Evolutionary conservation across 2,888 invertebrate genomes (phyloP).

Genomic region (Chesias legatella): DNA sequence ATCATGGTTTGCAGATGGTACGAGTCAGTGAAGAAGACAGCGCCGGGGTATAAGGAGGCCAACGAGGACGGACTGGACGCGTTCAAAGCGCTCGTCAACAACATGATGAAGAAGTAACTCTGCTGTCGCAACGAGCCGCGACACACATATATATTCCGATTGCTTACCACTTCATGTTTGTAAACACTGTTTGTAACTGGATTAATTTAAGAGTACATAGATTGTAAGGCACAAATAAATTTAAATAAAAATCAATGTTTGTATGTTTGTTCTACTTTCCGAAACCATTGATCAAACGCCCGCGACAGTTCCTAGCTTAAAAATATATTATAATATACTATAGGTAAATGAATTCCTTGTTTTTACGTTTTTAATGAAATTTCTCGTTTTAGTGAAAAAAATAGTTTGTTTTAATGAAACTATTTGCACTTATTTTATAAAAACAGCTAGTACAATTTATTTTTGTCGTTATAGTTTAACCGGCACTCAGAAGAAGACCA

Average conservation of each 20-base stretch:
- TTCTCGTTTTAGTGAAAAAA: too few species aligned
- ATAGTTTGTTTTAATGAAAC: too few species aligned
- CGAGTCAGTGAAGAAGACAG: conserved; percentile 62
- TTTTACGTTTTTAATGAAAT: too few species aligned
- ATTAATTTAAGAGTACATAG: conserved; percentile 37
- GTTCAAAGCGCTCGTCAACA: conserved; percentile 73
- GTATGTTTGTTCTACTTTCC: conserved; percentile 7
- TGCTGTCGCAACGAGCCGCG: conserved; percentile 14
- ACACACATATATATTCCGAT: conserved; percentile 24
- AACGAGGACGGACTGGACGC: conserved; percentile 79
- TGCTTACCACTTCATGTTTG: conserved; percentile 34
- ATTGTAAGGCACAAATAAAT: conserved; percentile 60
- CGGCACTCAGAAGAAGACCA: too few species aligned
- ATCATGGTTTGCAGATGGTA: conserved; percentile 55
- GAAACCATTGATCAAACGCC: too few species aligned
- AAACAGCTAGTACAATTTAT: too few species aligned
- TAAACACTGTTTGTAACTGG: conserved; percentile 41
- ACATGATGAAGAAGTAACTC: conserved; percentile 64
- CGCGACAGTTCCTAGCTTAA: too few species aligned
- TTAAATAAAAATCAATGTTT: conserved; percentile 10
- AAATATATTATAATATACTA: too few species aligned
- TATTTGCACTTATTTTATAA: too few species aligned
- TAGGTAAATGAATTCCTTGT: too few species aligned
- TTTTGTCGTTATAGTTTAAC: too few species aligned
- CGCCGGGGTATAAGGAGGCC: conserved; percentile 76